Conservation (phyloP, 53 echinoderm and acorn worm species). For the Luidia sarsii region DNA sequence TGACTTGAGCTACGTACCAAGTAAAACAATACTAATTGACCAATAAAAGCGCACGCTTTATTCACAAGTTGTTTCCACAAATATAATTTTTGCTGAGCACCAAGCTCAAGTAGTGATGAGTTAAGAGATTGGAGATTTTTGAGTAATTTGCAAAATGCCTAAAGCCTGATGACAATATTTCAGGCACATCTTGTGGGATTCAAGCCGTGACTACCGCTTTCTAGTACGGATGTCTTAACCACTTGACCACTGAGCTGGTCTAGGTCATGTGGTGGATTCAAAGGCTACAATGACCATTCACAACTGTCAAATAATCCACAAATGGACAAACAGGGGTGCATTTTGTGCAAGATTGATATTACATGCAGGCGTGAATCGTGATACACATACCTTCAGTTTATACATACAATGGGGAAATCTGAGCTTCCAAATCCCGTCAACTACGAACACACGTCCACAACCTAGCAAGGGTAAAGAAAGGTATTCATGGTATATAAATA, state of each 20-base stretch:
- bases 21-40: too few species aligned
- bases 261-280: too few species aligned
- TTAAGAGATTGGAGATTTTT: not conserved
- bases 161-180: too few species aligned
- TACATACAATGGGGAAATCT: constrained; percentile 3
- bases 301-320: not conserved
- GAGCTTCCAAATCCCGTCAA: constrained; percentile 1
- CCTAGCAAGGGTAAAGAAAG: not conserved
- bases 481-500: too few species aligned
- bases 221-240: too few species aligned
- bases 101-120: too few species aligned
- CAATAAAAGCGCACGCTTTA: too few species aligned
- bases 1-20: too few species aligned
- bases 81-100: too few species aligned
- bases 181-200: not conserved
- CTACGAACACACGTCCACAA: constrained; percentile 1
- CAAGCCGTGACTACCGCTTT: not conserved
- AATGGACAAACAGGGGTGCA: not conserved
- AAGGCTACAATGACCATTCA: not conserved
- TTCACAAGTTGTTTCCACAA: too few species aligned
- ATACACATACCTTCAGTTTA: not conserved
- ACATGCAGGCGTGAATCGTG: not conserved
- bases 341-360: not conserved
- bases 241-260: too few species aligned
- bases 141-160: not conserved